Base-by-base conservation (phyloP, 2,888 invertebrate species). In the Agriopis marginaria region DNA sequence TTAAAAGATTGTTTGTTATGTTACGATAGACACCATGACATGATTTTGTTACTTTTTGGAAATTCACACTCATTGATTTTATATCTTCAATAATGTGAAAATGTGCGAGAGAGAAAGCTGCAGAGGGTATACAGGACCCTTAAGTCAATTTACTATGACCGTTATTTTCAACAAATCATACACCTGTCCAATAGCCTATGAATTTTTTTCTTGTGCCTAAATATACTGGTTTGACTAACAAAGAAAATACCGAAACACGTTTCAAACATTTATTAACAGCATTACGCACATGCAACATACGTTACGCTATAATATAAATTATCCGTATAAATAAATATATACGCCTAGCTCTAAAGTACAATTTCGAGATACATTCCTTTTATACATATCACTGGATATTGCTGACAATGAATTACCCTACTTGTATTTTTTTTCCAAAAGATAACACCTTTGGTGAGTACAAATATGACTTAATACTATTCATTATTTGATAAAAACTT, bases 311-410 rank as follows among this genome's bases (percentile, higher is more conserved):
- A 79, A 81, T 81, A 85, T 85, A 84, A 85, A 85, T 84, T 86
- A 82, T 80, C 80, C 82, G 51, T 72, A 72, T 67, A 82, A 85
- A 89, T 88, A 87, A 91, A 90, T 91, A 91, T 87, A 88, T 90
- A 90, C 76, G 82, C 85, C 89, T 91, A 91, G 78, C 70, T 81
- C 89, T 91, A 91, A 81, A 81, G 80, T 86, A 84, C 77, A 85
- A 85, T 86, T 85, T 84, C 82, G 89, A 90, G 89, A 89, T 86
- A 87, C 84, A 85, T 86, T 87, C 77, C 79, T 80, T 82, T 79
- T 85, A 83, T 82, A 84, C 82, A 88, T 85, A 85, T 82, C 74
- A 78, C 72, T 72, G 68, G 72, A 74, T 65, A 54, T 42, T 58
- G 40, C 45, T 42, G 32, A 47, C 72, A 71, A 55, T 40, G 66